Percentiles rank a stretch among this genome's conserved stretches.
Evolutionary conservation across 2,113 vertebrate species (phyloP).

Genomic region (Cinclus cinclus): DNA sequence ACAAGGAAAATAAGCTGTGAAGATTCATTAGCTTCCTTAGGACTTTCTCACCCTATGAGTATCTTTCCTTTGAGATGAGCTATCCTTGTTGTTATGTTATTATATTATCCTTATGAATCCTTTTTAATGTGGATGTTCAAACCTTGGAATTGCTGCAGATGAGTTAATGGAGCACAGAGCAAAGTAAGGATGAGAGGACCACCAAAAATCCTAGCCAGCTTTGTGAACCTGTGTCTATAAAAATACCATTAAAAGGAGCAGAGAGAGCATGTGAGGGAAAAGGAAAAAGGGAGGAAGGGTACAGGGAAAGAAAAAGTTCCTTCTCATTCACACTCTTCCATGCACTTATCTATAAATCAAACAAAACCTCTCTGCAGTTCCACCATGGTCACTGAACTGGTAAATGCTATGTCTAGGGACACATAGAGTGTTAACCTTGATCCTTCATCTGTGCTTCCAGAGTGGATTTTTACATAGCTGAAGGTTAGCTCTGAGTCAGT

Average conservation of each 20-base stretch:
- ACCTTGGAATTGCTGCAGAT: not conserved
- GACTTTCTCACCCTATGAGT: not conserved
- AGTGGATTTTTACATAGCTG: not conserved
- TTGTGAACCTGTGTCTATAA: not conserved
- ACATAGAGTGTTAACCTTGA: not conserved
- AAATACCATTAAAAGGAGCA: not conserved
- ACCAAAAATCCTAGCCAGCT: not conserved
- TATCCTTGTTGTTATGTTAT: not conserved
- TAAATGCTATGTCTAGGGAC: not conserved
- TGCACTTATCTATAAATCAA: not conserved
- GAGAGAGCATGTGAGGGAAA: not conserved
- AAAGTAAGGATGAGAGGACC: not conserved
- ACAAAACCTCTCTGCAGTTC: not conserved
- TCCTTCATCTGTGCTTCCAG: not conserved
- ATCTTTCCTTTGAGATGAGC: not conserved
- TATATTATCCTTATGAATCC: not conserved
- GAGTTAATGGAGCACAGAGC: not conserved
- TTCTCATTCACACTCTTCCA: not conserved
- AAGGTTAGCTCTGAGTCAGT: not conserved
- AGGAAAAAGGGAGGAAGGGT: not conserved
- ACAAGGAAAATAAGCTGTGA: not conserved
- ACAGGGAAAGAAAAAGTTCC: not conserved
- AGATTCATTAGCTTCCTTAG: not conserved
- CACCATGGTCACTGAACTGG: not conserved
- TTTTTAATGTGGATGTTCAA: not conserved